These are phyloP conservation scores for Coecobrya sp. DNA, from an alignment of 2,888 invertebrate species.

Conservation along the genomic window DNA sequence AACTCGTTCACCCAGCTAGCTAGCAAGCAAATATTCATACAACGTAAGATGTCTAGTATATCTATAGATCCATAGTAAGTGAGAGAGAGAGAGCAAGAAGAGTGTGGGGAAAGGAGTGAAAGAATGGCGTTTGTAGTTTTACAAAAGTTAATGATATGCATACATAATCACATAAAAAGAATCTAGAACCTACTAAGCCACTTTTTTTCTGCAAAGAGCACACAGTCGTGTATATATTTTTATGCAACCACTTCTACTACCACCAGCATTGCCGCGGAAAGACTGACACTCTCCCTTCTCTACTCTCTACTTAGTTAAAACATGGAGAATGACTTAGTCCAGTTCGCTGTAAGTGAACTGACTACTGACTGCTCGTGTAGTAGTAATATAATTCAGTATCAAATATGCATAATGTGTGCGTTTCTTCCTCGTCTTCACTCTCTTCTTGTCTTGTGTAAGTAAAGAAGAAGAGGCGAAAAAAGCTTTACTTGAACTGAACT, in stretches of 20 bases:
- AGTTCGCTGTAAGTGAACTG: slow-evolving; percentile 34
- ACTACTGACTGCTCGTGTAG: slow-evolving; percentile 29
- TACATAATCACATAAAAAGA: slow-evolving; percentile 79
- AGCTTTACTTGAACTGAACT: slow-evolving; percentile 16
- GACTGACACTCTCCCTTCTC: slow-evolving; percentile 49
- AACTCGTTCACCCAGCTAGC: slow-evolving; percentile 43
- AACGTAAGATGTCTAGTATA: not conserved
- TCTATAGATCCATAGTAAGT: slow-evolving; percentile 40
- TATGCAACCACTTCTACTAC: slow-evolving; percentile 65
- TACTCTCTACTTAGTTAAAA: slow-evolving; percentile 52
- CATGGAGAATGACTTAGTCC: slow-evolving; percentile 57
- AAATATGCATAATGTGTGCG: slow-evolving; percentile 74
- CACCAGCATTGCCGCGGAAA: not conserved
- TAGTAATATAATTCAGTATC: slow-evolving; percentile 53
- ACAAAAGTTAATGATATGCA: slow-evolving; percentile 80
- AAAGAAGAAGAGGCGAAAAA: slow-evolving; percentile 42
- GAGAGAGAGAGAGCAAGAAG: slow-evolving; percentile 10
- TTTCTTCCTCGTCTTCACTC: slow-evolving; percentile 31
- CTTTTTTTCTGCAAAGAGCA: slow-evolving; percentile 32
- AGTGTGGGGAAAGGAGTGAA: slow-evolving; percentile 59
- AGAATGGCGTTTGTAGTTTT: slow-evolving; percentile 70
- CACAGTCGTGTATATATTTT: slow-evolving; percentile 68
- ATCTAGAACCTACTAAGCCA: slow-evolving; percentile 68
- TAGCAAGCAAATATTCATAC: not conserved
- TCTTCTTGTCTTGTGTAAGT: slow-evolving; percentile 21